phyloP scores from a whole-genome alignment of 2,113 vertebrate species.

The Athene noctua region DNA sequence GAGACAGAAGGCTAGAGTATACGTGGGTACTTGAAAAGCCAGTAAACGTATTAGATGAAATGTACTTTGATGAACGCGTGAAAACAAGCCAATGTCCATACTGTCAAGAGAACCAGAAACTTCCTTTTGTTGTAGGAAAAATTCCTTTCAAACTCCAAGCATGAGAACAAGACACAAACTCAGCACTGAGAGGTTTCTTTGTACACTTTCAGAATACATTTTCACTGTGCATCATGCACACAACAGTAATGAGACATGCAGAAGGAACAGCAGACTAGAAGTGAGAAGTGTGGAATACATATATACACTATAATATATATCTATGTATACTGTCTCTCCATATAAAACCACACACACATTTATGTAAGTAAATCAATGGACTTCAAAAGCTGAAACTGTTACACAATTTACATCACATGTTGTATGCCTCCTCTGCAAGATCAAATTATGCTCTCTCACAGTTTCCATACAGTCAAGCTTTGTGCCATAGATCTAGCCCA shows the following conservation, averaged over 20 bases:
- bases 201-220: neutral
- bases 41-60: neutral
- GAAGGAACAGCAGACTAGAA: neutral
- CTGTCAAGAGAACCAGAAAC: neutral
- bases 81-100: neutral
- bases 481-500: neutral
- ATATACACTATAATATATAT: neutral
- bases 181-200: neutral
- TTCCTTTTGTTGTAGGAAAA: neutral
- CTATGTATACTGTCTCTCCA: too few relatives aligned
- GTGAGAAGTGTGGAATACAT: neutral
- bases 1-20: neutral
- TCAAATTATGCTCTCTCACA: neutral
- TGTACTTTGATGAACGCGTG: neutral
- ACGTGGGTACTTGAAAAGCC: neutral
- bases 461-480: neutral
- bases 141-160: neutral
- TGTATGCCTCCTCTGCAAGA: neutral
- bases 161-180: neutral
- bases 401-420: neutral
- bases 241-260: accelerated
- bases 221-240: neutral
- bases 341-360: neutral
- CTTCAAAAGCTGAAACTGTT: neutral
- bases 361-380: neutral